Evolutionary conservation across 1,140 invertebrate species (phyloP).

Genomic region (Diorhabda elongata): DNA sequence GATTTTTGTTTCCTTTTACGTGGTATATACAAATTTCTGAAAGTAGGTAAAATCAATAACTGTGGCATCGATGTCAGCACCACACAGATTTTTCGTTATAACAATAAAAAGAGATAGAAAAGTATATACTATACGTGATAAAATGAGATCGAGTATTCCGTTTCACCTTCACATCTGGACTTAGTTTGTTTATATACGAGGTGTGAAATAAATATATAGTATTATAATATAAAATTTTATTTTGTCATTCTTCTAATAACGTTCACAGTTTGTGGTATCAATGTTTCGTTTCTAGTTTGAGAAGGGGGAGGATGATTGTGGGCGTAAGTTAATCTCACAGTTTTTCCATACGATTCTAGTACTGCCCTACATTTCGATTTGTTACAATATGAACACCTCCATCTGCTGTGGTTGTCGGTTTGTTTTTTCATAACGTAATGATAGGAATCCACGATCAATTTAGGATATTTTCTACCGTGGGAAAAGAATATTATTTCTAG

Average conservation of each 20-base stretch:
- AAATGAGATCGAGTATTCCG: no score
- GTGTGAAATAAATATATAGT: no score
- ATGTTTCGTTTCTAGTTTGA: background rate
- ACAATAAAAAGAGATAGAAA: no score
- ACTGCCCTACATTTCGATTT: constrained; percentile 27
- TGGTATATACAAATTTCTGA: constrained; percentile 11
- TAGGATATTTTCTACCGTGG: constrained; percentile 29
- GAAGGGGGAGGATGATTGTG: constrained; percentile 25
- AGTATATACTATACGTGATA: no score
- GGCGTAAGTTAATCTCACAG: constrained; percentile 15
- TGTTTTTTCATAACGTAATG: constrained; percentile 22
- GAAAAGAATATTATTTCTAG: constrained; percentile 29
- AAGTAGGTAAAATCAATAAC: constrained; percentile 1
- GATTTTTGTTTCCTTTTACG: constrained; percentile 8
- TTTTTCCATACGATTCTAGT: constrained; percentile 19
- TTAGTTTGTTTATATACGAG: no score
- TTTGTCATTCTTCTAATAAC: constrained; percentile 3
- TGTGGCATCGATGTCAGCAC: background rate
- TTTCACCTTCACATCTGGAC: no score
- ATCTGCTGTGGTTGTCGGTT: constrained; percentile 22
- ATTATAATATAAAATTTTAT: no score
- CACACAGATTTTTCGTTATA: no score
- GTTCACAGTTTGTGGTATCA: constrained; percentile 15
- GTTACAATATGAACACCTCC: constrained; percentile 28
- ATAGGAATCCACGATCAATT: constrained; percentile 26